These are phyloP conservation scores for Galeopsomyia nigrocyanea DNA, from an alignment of 2,888 invertebrate genomes.

Conservation along the genomic window DNA sequence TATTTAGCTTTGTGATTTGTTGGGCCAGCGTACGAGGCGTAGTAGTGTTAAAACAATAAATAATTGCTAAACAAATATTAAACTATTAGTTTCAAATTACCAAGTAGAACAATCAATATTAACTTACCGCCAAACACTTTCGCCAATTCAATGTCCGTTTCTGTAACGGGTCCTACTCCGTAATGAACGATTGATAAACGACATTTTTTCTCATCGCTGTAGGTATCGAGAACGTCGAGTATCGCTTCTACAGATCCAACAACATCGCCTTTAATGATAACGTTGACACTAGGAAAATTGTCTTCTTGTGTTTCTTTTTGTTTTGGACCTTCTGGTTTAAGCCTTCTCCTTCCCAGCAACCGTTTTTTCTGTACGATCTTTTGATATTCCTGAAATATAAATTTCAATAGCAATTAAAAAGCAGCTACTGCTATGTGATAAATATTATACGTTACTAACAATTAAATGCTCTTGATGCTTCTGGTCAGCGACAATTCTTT, in stretches of 20 bases:
- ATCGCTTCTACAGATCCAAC: constrained; percentile 97
- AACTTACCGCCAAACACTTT: constrained; percentile 75
- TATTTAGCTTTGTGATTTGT: constrained; percentile 70
- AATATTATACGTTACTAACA: constrained; percentile 56
- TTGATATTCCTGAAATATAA: constrained; percentile 71
- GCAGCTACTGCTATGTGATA: not conserved
- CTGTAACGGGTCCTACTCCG: constrained; percentile 89
- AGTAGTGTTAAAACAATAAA: constrained; percentile 91
- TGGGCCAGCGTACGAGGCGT: constrained; percentile 70
- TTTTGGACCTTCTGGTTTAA: constrained; percentile 74
- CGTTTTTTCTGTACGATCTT: constrained; percentile 75
- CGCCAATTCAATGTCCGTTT: constrained; percentile 87
- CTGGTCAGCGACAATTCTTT: constrained; percentile 74
- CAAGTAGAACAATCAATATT: constrained; percentile 4
- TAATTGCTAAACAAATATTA: constrained; percentile 72
- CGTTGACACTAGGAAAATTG: constrained; percentile 72
- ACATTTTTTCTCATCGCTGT: constrained; percentile 78
- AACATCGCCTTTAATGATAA: constrained; percentile 88
- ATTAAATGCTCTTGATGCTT: constrained; percentile 77
- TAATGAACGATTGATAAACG: constrained; percentile 88
- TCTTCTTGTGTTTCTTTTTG: constrained; percentile 65
- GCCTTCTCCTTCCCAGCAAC: constrained; percentile 73
- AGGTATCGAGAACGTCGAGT: constrained; percentile 89
- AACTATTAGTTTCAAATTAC: constrained; percentile 1
- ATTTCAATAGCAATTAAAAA: constrained; percentile 8